Percentiles rank a stretch among this genome's conserved stretches.
phyloP scores from a whole-genome alignment of 2,797 vertebrate species.

The Lepus townsendii region DNA sequence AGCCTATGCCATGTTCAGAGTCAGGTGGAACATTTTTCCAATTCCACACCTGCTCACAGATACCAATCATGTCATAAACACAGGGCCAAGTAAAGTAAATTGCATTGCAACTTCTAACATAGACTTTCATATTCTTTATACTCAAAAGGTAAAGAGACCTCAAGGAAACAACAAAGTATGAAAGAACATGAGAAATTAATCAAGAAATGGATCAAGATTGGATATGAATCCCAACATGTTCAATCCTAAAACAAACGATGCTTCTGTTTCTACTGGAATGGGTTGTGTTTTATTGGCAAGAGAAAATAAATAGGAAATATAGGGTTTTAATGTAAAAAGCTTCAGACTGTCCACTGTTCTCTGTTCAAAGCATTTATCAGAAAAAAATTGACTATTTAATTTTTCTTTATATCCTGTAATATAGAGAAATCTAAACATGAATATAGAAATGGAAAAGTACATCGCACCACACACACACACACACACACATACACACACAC shows the following conservation, averaged over 20 bases:
- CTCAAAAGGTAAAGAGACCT: conserved; percentile 43
- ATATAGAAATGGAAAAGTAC: background rate
- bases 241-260: conserved; percentile 34
- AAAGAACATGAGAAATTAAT: background rate
- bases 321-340: conserved; percentile 21
- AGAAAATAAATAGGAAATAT: conserved; percentile 42
- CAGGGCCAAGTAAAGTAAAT: conserved; percentile 62
- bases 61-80: conserved; percentile 76
- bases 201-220: conserved; percentile 34
- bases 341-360: background rate
- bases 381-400: conserved; percentile 27
- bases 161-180: conserved; percentile 40
- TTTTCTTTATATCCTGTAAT: background rate
- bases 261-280: background rate
- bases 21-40: conserved; percentile 65
- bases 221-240: background rate
- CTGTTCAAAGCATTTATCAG: conserved; percentile 21
- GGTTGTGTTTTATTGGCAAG: conserved; percentile 14
- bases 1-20: conserved; percentile 31
- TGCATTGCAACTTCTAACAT: conserved; percentile 57
- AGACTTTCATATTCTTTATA: conserved; percentile 51
- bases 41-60: conserved; percentile 66
- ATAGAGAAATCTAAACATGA: conserved; percentile 56
- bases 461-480: background rate
- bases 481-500: background rate